These are phyloP conservation scores for Periparus ater DNA, from an alignment of 2,797 vertebrate genomes.

Conservation along the genomic window DNA sequence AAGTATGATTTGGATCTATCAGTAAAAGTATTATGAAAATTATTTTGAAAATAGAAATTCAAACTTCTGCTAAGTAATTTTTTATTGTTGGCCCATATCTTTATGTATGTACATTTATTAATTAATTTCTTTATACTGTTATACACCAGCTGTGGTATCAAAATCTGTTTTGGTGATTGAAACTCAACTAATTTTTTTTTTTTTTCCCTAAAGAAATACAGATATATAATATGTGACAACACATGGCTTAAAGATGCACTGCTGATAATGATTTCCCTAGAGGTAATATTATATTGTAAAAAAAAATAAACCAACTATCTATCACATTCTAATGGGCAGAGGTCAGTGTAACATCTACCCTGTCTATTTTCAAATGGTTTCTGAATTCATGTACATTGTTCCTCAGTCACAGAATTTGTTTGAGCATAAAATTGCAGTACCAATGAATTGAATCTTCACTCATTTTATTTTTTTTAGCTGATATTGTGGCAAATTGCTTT, in stretches of 20 bases:
- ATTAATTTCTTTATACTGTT: not conserved
- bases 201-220: not conserved
- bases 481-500: constrained; percentile 6
- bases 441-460: not conserved
- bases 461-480: not conserved
- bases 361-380: constrained; percentile 23
- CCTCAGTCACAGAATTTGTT: not conserved
- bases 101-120: not conserved
- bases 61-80: not conserved
- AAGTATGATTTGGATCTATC: not conserved
- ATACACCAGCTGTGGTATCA: not conserved
- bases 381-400: not conserved
- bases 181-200: not conserved
- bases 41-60: not conserved
- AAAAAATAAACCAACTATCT: not conserved
- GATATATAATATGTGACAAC: not conserved
- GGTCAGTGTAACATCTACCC: not conserved
- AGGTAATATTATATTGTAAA: not conserved
- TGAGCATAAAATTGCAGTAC: not conserved
- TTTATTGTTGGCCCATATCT: not conserved
- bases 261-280: not conserved
- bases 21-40: not conserved
- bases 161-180: not conserved
- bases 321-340: not conserved
- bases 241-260: not conserved